Conservation (phyloP, 2,888 invertebrate genomes). For the Diaperis boleti region DNA sequence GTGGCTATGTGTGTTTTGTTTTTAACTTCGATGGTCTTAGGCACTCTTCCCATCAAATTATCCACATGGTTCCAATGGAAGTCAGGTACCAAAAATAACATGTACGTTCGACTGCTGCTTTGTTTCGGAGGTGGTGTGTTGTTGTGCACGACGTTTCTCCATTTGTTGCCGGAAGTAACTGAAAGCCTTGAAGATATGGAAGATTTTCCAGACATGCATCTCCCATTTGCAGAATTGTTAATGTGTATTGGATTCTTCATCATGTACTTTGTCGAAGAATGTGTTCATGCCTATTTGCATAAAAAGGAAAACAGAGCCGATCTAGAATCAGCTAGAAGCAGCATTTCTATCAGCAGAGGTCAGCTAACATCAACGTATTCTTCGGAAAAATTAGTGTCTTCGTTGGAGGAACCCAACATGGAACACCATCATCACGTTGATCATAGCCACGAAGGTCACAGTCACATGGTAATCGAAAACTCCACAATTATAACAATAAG, state of each 20-base stretch:
- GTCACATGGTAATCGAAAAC: conserved; percentile 56
- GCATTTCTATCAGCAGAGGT: conserved; percentile 40
- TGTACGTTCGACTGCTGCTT: conserved; percentile 74
- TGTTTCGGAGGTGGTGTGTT: conserved; percentile 86
- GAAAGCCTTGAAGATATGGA: conserved; percentile 76
- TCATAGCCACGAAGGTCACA: conserved; percentile 53
- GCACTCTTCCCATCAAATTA: conserved; percentile 79
- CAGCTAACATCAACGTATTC: not conserved
- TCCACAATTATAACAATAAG: conserved; percentile 67
- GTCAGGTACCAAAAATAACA: conserved; percentile 68
- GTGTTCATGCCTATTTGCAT: conserved; percentile 79
- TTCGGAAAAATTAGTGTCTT: not conserved
- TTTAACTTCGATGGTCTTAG: conserved; percentile 80
- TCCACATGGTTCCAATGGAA: conserved; percentile 74
- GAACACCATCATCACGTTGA: conserved; percentile 36
- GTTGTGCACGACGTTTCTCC: conserved; percentile 84
- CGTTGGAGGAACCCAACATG: conserved; percentile 1
- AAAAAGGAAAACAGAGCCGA: conserved; percentile 58
- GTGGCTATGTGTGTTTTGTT: conserved; percentile 85
- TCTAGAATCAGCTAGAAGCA: conserved; percentile 42
- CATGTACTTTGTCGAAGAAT: conserved; percentile 84
- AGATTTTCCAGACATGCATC: conserved; percentile 67
- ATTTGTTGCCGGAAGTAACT: conserved; percentile 83
- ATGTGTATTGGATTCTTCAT: conserved; percentile 82
- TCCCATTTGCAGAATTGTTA: conserved; percentile 77